These are phyloP conservation scores for Lepidurus apus DNA, from an alignment of 1,140 invertebrate genomes.

Conservation along the genomic window DNA sequence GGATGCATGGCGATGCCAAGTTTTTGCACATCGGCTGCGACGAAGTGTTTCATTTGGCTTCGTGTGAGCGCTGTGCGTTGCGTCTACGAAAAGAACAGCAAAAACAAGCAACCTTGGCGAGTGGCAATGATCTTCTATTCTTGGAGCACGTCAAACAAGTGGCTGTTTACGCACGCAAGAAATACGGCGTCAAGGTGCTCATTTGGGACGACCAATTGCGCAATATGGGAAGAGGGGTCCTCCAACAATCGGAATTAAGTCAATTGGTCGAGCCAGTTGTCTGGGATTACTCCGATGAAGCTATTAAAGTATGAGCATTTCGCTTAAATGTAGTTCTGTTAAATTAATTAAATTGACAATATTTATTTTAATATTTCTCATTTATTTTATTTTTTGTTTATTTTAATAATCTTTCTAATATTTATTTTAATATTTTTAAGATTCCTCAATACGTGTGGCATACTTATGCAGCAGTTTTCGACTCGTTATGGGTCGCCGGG, in stretches of 20 bases:
- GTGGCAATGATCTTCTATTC: constrained; percentile 53
- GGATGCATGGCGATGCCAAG: constrained; percentile 47
- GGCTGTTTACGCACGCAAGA: constrained; percentile 45
- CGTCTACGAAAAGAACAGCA: constrained; percentile 41
- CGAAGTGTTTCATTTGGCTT: constrained; percentile 65
- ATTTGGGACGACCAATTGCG: constrained; percentile 96
- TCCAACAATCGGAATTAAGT: constrained; percentile 58
- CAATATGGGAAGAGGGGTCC: constrained; percentile 50
- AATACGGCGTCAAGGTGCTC: constrained; percentile 52
- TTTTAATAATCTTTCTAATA: too few species aligned
- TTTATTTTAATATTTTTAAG: constrained; percentile 39
- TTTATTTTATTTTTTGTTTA: too few species aligned
- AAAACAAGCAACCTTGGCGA: not conserved
- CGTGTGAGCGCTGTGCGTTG: constrained; percentile 64
- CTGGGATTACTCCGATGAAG: constrained; percentile 65
- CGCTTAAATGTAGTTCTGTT: too few species aligned
- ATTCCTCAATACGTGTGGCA: constrained; percentile 61
- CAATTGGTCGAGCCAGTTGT: constrained; percentile 77
- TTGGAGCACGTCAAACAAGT: constrained; percentile 58
- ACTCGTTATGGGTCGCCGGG: constrained; percentile 78
- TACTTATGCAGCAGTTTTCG: constrained; percentile 73
- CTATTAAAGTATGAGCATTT: constrained; percentile 44
- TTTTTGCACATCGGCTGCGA: constrained; percentile 59
- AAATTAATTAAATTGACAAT: too few species aligned
- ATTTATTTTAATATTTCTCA: too few species aligned